Base-by-base conservation (phyloP, 2,888 invertebrate species). In the Anaspis maculata region DNA sequence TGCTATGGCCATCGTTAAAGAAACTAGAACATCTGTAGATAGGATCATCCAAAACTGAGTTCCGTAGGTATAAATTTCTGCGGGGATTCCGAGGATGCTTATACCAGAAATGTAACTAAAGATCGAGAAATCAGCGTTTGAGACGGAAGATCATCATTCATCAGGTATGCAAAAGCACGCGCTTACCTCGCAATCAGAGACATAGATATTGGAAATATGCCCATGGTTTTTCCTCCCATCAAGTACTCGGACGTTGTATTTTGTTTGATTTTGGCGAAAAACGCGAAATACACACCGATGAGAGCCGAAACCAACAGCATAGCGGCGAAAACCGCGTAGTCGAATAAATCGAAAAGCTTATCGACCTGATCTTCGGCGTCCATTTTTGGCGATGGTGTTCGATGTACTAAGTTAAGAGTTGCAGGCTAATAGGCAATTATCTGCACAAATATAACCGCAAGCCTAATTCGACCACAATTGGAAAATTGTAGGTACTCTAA, bases 171-270 rank as follows among this genome's bases (percentile, higher is more conserved):
- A n/a, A n/a, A n/a, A n/a, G n/a, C n/a, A n/a, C n/a, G n/a, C n/a
- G n/a, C n/a, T 64, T 72, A 82, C 82, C 82, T 82, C 50, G 83
- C 81, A 45, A 83, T 79, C 37, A 83, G 64, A 9, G 82, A 83
- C 79, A 83, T 81, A 30, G 83, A 80, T 54, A 83, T 81, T 1
- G 83, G 83, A 48, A 83, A 77, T 48, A 83, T 76, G n/a, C 81
- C 79, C 81, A 83, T 82, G 6, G 74, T 78, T 54, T 81, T 80
- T 13, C 83, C 81, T 4, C 83, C 83, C 70, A 83, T 76, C 34
- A 83, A 68, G 49, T 83, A 83, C 51, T 83, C 82, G 12, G 73
- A 62, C 0, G 82, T 79, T 1, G 80, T 80, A 51, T 82, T 77
- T 46, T 77, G 76, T 50, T 77, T 80, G 51, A 74, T 71, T 42